Evolutionary conservation across 2,113 vertebrate species (phyloP).

Genomic region (Ophiodon elongatus): DNA sequence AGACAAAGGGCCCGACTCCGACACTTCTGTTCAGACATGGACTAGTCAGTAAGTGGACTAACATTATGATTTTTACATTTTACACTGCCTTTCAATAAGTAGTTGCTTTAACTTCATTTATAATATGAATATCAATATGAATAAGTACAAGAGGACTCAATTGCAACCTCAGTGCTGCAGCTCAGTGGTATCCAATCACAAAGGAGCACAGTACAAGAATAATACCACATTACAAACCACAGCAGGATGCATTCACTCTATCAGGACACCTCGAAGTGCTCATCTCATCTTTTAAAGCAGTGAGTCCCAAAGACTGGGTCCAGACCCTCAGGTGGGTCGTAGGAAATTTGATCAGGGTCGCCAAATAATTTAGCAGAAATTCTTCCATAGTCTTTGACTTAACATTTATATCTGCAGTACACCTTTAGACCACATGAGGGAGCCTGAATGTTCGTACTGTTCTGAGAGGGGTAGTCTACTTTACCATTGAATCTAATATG

Average conservation of each 20-base stretch:
- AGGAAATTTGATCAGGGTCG: not conserved
- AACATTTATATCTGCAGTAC: not conserved
- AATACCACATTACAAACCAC: not conserved
- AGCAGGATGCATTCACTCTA: not conserved
- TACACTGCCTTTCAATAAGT: not conserved
- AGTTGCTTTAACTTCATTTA: not conserved
- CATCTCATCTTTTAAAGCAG: not conserved
- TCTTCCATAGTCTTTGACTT: not conserved
- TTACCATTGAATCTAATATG: not conserved
- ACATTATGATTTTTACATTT: not conserved
- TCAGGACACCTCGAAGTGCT: not conserved
- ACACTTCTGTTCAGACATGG: slow-evolving; percentile 9
- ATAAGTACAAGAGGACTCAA: not conserved
- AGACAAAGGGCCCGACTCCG: slow-evolving; percentile 37
- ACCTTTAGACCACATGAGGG: not conserved
- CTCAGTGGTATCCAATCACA: not conserved
- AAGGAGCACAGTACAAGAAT: not conserved
- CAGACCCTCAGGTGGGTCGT: not conserved
- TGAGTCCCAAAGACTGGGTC: not conserved
- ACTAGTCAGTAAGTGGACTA: not conserved
- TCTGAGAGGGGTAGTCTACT: not conserved
- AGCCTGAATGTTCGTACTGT: not conserved
- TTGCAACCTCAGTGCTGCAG: not conserved
- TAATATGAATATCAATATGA: not conserved
- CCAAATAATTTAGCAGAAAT: not conserved